Evolutionary conservation across 2,797 vertebrate genomes (phyloP).

Genomic region (Cossypha dichroa): DNA sequence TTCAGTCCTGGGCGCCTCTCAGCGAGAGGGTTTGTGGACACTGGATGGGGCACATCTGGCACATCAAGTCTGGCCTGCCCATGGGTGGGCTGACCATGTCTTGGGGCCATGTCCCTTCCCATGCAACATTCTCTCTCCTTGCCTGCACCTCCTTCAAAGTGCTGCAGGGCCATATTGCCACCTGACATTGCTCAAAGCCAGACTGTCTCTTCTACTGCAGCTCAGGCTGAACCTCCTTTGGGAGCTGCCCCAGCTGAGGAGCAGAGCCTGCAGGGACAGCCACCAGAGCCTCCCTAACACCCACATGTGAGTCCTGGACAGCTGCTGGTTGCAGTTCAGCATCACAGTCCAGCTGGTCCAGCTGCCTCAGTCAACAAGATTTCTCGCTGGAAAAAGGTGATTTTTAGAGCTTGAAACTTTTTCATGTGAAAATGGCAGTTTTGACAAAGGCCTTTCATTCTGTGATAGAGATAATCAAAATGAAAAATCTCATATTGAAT

Average conservation of each 20-base stretch:
- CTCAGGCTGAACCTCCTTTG: not conserved
- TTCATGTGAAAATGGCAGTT: slow-evolving; percentile 51
- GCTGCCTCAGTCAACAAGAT: not conserved
- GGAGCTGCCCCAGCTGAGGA: not conserved
- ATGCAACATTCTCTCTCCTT: not conserved
- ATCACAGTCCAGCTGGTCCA: not conserved
- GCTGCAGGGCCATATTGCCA: rapidly evolving
- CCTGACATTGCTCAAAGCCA: not conserved
- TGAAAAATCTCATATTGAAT: slow-evolving; percentile 46
- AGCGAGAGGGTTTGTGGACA: not conserved
- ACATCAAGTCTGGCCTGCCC: not conserved
- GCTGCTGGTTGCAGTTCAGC: not conserved
- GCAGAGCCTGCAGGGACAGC: not conserved
- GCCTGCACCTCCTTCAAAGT: not conserved
- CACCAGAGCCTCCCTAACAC: rapidly evolving
- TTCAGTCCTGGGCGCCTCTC: not conserved
- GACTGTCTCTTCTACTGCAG: not conserved
- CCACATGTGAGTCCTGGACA: not conserved
- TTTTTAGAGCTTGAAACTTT: slow-evolving; percentile 58
- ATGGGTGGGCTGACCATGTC: not conserved
- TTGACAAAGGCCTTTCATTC: slow-evolving; percentile 59
- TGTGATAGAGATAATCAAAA: slow-evolving; percentile 59
- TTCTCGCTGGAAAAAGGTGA: slow-evolving; percentile 23
- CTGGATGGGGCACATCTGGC: not conserved
- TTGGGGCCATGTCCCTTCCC: not conserved